Percentiles rank a stretch among this genome's conserved stretches.
phyloP scores from a whole-genome alignment of 1,140 invertebrate genomes.

The Riptortus pedestris region DNA sequence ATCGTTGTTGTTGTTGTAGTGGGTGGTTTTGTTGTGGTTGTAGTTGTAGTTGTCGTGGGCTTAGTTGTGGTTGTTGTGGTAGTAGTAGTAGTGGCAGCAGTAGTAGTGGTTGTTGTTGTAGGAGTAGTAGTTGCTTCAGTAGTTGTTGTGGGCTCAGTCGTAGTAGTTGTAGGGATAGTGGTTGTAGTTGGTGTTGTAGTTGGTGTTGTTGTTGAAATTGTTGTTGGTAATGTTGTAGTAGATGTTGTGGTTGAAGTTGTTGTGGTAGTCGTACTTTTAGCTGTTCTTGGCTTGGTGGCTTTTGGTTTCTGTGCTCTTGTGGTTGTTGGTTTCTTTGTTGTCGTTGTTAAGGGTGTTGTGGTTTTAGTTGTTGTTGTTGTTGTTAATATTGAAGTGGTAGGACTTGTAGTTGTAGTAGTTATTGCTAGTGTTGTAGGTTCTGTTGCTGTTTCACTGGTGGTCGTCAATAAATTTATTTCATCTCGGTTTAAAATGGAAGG shows the following conservation, averaged over 20 bases:
- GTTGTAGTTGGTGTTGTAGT: slow-evolving; percentile 20
- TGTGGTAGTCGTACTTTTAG: slow-evolving; percentile 9
- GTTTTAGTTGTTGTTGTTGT: slow-evolving; percentile 13
- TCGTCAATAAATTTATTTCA: background rate
- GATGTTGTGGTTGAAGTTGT: slow-evolving; percentile 14
- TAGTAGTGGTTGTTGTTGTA: slow-evolving; percentile 21
- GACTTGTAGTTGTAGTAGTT: slow-evolving; percentile 5
- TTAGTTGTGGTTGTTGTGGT: slow-evolving; percentile 19
- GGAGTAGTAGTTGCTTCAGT: slow-evolving; percentile 11
- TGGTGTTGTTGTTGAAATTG: slow-evolving; percentile 15
- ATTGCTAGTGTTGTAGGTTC: slow-evolving; percentile 14
- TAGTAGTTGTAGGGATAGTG: slow-evolving; percentile 19
- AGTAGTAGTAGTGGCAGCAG: slow-evolving; percentile 7
- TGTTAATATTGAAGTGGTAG: slow-evolving; percentile 13
- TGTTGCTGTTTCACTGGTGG: background rate
- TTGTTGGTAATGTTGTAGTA: slow-evolving; percentile 21
- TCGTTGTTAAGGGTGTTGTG: slow-evolving; percentile 14
- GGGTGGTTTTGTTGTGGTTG: slow-evolving; percentile 23
- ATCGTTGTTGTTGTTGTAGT: slow-evolving; percentile 17
- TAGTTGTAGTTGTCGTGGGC: slow-evolving; percentile 6
- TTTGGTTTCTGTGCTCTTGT: slow-evolving; percentile 11
- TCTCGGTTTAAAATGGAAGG: no score
- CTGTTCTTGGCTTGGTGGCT: slow-evolving; percentile 11
- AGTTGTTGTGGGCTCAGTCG: slow-evolving; percentile 6
- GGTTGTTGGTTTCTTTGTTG: slow-evolving; percentile 6